Percentiles rank a stretch among this genome's conserved stretches.
These are phyloP conservation scores for Alexandromys fortis DNA, from an alignment of 2,113 vertebrate species.

Conservation along the genomic window DNA sequence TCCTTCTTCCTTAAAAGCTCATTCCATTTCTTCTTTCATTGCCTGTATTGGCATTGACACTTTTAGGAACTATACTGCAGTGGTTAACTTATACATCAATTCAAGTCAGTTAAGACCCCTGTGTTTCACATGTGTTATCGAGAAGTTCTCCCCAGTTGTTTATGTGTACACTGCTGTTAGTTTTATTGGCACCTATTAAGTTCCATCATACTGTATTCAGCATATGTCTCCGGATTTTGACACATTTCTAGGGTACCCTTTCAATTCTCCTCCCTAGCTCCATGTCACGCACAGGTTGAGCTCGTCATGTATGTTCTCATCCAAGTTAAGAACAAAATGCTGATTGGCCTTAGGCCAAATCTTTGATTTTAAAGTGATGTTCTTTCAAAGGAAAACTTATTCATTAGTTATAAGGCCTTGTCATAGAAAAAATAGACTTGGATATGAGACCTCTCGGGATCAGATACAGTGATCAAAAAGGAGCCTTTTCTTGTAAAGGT, in stretches of 20 bases:
- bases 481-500: not conserved
- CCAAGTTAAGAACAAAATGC: not conserved
- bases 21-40: slow-evolving; percentile 16
- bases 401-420: not conserved
- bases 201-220: slow-evolving; percentile 21
- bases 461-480: not conserved
- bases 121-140: slow-evolving; percentile 59
- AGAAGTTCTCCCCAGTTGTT: slow-evolving; percentile 52
- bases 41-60: not conserved
- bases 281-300: not conserved
- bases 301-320: not conserved
- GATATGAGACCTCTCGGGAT: not conserved
- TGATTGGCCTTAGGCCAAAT: not conserved
- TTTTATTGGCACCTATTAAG: slow-evolving; percentile 31
- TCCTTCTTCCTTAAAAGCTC: not conserved
- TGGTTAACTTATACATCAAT: not conserved
- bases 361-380: not conserved
- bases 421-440: not conserved
- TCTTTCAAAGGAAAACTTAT: not conserved
- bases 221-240: not conserved
- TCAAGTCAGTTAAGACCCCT: slow-evolving; percentile 29
- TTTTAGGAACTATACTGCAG: not conserved
- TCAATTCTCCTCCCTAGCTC: not conserved
- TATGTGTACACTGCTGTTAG: not conserved
- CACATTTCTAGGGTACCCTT: not conserved